These are phyloP conservation scores for Tillus elongatus DNA, from an alignment of 2,888 invertebrate genomes.

Conservation along the genomic window DNA sequence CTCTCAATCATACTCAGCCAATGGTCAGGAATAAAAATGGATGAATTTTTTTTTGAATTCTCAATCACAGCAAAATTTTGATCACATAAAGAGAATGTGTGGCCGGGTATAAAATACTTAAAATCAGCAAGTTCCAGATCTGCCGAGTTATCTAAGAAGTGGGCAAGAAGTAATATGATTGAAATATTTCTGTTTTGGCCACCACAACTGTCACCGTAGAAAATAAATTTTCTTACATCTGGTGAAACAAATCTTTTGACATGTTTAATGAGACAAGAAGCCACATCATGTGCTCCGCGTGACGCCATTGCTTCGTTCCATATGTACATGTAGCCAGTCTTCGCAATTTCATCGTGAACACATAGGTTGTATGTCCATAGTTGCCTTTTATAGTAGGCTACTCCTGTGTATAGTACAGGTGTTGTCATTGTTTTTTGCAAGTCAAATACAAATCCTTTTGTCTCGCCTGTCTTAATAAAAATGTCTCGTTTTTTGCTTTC, in stretches of 20 bases:
- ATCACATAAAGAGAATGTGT: constrained; percentile 5
- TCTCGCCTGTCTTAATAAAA: neutral
- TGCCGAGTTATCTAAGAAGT: neutral
- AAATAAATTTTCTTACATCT: neutral
- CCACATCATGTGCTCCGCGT: constrained; percentile 4
- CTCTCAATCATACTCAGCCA: constrained; percentile 1
- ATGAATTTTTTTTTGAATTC: constrained; percentile 11
- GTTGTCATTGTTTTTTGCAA: constrained; percentile 4
- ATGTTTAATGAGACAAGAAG: constrained; percentile 6
- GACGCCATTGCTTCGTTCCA: constrained; percentile 2
- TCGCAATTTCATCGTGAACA: constrained; percentile 4
- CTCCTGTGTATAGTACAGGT: neutral
- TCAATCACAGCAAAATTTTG: constrained; percentile 33
- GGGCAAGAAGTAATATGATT: neutral
- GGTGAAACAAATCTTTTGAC: neutral
- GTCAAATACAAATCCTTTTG: neutral
- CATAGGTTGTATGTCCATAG: neutral
- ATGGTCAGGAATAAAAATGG: constrained; percentile 3
- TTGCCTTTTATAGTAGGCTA: constrained; percentile 5
- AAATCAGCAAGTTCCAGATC: constrained; percentile 2
- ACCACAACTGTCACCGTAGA: constrained; percentile 3
- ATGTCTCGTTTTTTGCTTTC: neutral
- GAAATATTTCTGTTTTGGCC: constrained; percentile 1
- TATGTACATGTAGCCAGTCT: constrained; percentile 2
- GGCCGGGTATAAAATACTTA: constrained; percentile 6